These are phyloP conservation scores for Orchestes rusci DNA, from an alignment of 2,888 invertebrate species.

Conservation along the genomic window DNA sequence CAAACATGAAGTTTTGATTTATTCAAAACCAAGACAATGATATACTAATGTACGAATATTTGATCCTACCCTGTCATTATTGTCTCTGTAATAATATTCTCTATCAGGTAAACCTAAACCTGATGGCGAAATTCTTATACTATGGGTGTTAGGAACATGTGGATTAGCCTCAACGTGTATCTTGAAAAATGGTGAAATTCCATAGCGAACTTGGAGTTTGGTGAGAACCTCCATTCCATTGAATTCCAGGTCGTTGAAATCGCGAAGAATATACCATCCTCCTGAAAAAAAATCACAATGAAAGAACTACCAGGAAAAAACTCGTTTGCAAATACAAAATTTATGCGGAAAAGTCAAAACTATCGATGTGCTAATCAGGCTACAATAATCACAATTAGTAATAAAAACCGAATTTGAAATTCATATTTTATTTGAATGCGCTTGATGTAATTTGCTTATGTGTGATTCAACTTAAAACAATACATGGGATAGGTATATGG, in stretches of 20 bases:
- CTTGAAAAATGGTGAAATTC: slow-evolving; percentile 48
- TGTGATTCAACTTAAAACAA: no score
- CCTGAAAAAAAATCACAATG: slow-evolving; percentile 37
- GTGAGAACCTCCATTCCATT: slow-evolving; percentile 41
- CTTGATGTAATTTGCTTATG: no score
- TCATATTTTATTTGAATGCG: no score
- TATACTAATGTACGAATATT: no score
- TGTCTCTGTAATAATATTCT: slow-evolving; percentile 46
- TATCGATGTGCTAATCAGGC: no score
- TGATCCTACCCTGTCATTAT: slow-evolving; percentile 43
- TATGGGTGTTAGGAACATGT: slow-evolving; percentile 41
- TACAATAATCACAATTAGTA: no score
- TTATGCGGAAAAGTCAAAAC: no score
- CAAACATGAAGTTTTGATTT: no score
- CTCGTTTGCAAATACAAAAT: neutral
- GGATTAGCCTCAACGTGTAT: slow-evolving; percentile 49
- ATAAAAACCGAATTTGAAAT: no score
- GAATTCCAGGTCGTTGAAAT: slow-evolving; percentile 43
- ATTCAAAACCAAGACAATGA: no score
- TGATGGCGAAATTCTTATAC: slow-evolving; percentile 49
- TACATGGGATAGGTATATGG: no score
- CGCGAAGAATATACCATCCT: slow-evolving; percentile 47
- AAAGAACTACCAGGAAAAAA: neutral
- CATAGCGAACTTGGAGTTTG: slow-evolving; percentile 45
- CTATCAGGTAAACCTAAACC: slow-evolving; percentile 50